Evolutionary conservation across 2,113 vertebrate genomes (phyloP).

Genomic region (Gymnarchus niloticus): DNA sequence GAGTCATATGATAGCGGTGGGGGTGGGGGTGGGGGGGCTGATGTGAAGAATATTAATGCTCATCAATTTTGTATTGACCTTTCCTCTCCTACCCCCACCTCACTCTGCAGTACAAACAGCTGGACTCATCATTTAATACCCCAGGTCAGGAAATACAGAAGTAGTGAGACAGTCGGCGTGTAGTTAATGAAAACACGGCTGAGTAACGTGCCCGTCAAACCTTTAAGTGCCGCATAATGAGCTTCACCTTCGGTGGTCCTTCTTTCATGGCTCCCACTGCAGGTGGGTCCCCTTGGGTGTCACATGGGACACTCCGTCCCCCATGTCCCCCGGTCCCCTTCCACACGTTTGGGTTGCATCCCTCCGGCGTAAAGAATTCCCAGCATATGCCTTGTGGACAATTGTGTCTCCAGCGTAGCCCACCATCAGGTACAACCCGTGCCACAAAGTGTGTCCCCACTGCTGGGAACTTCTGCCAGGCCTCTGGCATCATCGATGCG

Average conservation of each 20-base stretch:
- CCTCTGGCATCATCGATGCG: no score
- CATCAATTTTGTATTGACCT: slow-evolving; percentile 68
- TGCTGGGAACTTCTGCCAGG: no score
- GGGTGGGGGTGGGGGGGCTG: no score
- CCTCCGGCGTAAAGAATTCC: background rate
- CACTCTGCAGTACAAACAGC: slow-evolving; percentile 59
- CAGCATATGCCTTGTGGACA: background rate
- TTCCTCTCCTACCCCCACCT: slow-evolving; percentile 45
- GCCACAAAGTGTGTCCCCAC: no score
- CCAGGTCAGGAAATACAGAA: slow-evolving; percentile 35
- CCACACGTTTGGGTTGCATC: background rate
- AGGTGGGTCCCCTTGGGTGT: background rate
- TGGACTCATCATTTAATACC: slow-evolving; percentile 53
- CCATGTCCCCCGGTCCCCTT: background rate
- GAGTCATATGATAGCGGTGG: slow-evolving; percentile 37
- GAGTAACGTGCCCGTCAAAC: slow-evolving; percentile 19
- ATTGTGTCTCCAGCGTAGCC: background rate
- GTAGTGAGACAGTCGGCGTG: slow-evolving; percentile 18
- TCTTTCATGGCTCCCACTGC: background rate
- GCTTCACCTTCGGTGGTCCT: background rate
- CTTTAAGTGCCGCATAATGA: slow-evolving; percentile 14
- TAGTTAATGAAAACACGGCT: slow-evolving; percentile 22
- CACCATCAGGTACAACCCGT: no score
- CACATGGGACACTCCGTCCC: background rate
- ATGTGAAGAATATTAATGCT: slow-evolving; percentile 66